Evolutionary conservation across 2,113 vertebrate genomes (phyloP).

Genomic region (Anseranas semipalmata): DNA sequence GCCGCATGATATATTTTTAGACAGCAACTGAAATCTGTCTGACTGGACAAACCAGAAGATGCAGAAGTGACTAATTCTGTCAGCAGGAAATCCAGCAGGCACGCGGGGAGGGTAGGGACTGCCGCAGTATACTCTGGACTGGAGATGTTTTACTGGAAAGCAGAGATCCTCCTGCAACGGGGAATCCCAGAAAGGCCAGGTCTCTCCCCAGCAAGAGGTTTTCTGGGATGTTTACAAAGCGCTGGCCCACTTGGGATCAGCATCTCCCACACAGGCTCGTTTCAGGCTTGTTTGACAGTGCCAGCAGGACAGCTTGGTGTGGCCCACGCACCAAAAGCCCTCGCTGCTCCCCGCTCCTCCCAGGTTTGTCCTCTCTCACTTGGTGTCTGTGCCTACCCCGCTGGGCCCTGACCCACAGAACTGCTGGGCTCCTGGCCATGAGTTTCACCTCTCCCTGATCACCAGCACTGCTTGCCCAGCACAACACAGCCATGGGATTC

Average conservation of each 20-base stretch:
- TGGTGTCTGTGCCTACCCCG: rapidly evolving
- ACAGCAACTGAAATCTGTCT: neutral
- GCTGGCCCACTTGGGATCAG: neutral
- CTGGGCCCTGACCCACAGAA: neutral
- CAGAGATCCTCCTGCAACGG: neutral
- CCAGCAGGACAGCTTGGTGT: neutral
- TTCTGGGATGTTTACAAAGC: neutral
- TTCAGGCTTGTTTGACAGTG: neutral
- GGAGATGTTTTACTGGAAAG: neutral
- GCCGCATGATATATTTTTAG: neutral
- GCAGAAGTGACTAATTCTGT: conserved; percentile 41
- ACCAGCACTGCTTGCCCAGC: neutral
- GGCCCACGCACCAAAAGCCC: neutral
- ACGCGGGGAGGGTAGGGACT: neutral
- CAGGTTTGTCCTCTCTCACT: neutral
- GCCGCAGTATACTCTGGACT: neutral
- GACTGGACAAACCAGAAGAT: conserved; percentile 44
- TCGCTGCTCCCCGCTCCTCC: neutral
- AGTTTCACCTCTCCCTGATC: neutral
- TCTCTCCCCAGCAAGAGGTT: neutral
- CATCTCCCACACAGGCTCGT: neutral
- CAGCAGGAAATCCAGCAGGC: neutral
- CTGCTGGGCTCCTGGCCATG: neutral
- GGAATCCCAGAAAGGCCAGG: too few species aligned
- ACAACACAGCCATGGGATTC: neutral